Conservation (phyloP, 2,113 vertebrate species). For the Hystrix cristata region DNA sequence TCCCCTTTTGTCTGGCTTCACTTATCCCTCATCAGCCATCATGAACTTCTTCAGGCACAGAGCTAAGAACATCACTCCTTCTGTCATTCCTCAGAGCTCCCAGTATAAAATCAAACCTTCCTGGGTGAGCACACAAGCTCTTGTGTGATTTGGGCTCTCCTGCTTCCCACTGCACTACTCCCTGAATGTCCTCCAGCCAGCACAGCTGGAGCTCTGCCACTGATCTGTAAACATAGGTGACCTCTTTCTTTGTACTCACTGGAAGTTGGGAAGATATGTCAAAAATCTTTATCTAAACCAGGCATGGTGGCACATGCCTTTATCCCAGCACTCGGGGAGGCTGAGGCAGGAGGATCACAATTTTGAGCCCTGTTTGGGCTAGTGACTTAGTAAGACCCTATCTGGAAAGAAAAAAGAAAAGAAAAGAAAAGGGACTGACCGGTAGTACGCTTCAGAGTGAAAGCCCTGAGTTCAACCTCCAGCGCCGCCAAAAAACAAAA, state of each 20-base stretch:
- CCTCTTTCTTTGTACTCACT: background rate
- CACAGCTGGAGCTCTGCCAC: accelerated
- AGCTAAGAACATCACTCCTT: background rate
- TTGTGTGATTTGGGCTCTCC: background rate
- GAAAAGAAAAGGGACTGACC: background rate
- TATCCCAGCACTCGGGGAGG: background rate
- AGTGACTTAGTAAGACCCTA: background rate
- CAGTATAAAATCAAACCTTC: background rate
- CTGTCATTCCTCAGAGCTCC: background rate
- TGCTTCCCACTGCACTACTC: background rate
- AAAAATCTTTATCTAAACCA: background rate
- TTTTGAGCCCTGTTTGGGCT: background rate
- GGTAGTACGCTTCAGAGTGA: background rate
- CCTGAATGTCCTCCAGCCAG: too few species aligned
- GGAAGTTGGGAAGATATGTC: background rate
- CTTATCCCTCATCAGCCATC: background rate
- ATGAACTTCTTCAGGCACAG: background rate
- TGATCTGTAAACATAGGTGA: background rate
- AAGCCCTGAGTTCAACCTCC: too few species aligned
- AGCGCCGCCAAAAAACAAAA: background rate
- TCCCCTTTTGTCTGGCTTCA: background rate
- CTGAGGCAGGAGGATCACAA: background rate
- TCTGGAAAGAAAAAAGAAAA: background rate
- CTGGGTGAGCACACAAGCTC: background rate
- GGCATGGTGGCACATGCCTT: background rate